phyloP scores from a whole-genome alignment of 2,113 vertebrate species.

The Tyrannus savana region DNA sequence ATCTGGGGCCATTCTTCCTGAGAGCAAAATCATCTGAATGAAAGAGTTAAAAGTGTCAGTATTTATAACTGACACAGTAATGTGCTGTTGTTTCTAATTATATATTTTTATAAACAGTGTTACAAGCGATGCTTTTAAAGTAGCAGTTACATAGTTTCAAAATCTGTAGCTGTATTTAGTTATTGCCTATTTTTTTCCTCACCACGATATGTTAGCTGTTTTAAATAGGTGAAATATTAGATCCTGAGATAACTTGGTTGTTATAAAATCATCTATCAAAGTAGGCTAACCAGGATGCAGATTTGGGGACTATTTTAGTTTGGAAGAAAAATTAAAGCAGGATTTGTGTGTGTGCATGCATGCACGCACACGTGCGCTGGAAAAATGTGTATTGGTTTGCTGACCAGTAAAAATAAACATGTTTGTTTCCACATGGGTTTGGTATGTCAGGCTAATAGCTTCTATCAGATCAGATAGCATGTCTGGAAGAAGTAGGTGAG shows the following conservation, averaged over 20 bases:
- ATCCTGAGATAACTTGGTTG: background rate
- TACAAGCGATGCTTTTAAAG: background rate
- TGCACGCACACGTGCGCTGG: rapidly evolving
- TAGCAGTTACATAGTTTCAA: background rate
- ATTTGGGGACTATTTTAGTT: background rate
- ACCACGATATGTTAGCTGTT: background rate
- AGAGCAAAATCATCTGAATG: background rate
- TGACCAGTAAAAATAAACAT: background rate
- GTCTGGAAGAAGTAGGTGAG: background rate
- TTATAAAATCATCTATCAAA: background rate
- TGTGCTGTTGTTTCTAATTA: background rate
- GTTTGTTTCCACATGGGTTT: background rate
- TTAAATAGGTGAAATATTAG: background rate
- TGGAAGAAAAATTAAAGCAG: background rate
- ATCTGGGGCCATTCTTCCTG: background rate
- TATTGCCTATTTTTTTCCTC: background rate
- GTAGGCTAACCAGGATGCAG: background rate
- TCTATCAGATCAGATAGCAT: background rate
- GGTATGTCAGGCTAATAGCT: background rate
- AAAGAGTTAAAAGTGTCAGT: background rate
- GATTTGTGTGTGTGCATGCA: background rate
- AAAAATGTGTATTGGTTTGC: background rate
- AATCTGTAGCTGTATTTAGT: background rate
- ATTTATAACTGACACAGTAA: background rate
- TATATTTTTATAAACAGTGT: background rate